Percentiles rank a stretch among this genome's conserved stretches.
Conservation (phyloP, 2,113 vertebrate species). For the pig (Sus scrofa) region DNA sequence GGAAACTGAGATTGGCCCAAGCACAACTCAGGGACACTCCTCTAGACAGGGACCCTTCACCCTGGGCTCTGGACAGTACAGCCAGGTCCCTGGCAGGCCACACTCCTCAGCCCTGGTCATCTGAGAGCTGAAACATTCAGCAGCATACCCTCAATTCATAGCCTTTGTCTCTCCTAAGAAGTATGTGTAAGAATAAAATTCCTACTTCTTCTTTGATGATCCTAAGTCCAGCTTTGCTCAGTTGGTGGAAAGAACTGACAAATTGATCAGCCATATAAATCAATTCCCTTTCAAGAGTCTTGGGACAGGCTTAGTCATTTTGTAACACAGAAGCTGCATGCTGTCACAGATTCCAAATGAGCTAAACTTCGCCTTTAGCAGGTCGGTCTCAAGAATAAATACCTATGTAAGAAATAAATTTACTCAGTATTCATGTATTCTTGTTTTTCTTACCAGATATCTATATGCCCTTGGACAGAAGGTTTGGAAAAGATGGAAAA, state of each 20-base stretch:
- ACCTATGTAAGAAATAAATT: neutral
- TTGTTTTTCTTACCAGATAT: constrained; percentile 89
- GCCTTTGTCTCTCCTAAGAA: constrained; percentile 22
- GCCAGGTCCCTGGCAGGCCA: neutral
- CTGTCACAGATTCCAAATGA: constrained; percentile 53
- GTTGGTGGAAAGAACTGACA: constrained; percentile 66
- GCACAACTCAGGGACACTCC: neutral
- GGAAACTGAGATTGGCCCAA: neutral
- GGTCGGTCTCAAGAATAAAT: neutral
- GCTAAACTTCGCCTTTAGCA: constrained; percentile 52
- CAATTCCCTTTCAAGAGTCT: constrained; percentile 65
- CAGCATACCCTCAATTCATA: neutral
- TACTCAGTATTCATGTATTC: neutral
- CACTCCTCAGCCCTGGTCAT: neutral
- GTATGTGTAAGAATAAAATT: constrained; percentile 56
- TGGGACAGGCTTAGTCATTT: constrained; percentile 40
- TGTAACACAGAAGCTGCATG: constrained; percentile 43
- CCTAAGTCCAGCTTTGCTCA: constrained; percentile 58
- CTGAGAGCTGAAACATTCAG: neutral
- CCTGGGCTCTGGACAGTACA: neutral
- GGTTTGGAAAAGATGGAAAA: constrained; percentile 99
- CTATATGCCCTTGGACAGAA: constrained; percentile 96
- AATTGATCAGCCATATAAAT: constrained; percentile 63
- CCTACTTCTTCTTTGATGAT: constrained; percentile 71
- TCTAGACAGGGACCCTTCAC: neutral